Conservation (phyloP, 23 tunicate species). For the Corella eumyota region DNA sequence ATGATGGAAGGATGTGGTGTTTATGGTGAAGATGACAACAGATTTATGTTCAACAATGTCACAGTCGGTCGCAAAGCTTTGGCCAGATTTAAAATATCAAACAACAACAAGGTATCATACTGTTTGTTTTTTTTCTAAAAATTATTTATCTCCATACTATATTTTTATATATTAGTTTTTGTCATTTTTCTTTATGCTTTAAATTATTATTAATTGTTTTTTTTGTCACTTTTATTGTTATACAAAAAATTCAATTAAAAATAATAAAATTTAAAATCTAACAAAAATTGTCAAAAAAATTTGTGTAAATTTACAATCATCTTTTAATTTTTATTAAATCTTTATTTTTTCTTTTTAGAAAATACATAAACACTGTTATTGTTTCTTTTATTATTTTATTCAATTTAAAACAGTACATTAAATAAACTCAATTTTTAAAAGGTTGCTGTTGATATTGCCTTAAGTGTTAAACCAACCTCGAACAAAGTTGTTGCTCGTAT, state of each 20-base stretch:
- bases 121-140: not conserved
- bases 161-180: not conserved
- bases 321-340: too few relatives aligned
- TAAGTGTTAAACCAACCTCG: slow-evolving; percentile 62
- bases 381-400: too few relatives aligned
- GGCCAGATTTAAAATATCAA: slow-evolving; percentile 81
- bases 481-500: slow-evolving; percentile 77
- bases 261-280: not conserved
- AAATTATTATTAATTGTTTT: not conserved
- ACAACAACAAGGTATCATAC: slow-evolving; percentile 55
- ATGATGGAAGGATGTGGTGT: slow-evolving; percentile 66
- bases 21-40: slow-evolving; percentile 75
- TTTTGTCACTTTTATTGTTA: not conserved
- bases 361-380: too few relatives aligned
- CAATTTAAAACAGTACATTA: too few relatives aligned
- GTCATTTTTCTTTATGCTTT: not conserved
- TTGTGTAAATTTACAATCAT: not conserved
- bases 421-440: too few relatives aligned
- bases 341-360: too few relatives aligned
- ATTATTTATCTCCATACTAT: not conserved
- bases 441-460: slow-evolving; percentile 74
- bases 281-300: not conserved
- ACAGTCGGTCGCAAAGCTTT: slow-evolving; percentile 68
- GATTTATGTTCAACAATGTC: slow-evolving; percentile 73
- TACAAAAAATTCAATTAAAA: not conserved